A percentile compares a stretch with the other conserved stretches of the same genome.
phyloP scores from a whole-genome alignment of 2,888 invertebrate genomes.

The Micropterix aruncella region DNA sequence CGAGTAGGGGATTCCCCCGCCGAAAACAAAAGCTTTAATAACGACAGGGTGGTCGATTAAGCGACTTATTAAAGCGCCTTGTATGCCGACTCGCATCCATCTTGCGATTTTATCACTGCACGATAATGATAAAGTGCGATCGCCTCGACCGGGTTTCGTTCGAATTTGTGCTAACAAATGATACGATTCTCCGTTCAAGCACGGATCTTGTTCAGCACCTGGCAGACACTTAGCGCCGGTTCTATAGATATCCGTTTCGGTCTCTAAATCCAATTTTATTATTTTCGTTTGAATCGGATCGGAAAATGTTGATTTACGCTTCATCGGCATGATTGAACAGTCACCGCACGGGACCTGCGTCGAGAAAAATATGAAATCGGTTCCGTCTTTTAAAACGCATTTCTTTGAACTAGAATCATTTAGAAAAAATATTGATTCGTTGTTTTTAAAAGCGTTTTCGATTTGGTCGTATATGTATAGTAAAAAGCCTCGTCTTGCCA shows the following conservation, averaged over 20 bases:
- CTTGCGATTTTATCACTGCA: slow-evolving; percentile 90
- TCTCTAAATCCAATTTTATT: slow-evolving; percentile 8
- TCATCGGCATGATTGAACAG: slow-evolving; percentile 62
- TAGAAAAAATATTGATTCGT: slow-evolving; percentile 22
- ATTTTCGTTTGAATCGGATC: slow-evolving; percentile 13
- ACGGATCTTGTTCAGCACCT: slow-evolving; percentile 40
- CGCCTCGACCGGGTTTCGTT: slow-evolving; percentile 85
- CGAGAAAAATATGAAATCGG: slow-evolving; percentile 71
- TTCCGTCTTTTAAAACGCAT: slow-evolving; percentile 36
- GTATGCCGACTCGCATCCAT: slow-evolving; percentile 78
- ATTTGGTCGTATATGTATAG: slow-evolving; percentile 60
- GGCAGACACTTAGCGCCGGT: slow-evolving; percentile 84
- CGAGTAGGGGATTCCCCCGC: slow-evolving; percentile 49
- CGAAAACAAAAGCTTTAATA: slow-evolving; percentile 56
- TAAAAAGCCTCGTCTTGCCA: slow-evolving; percentile 71
- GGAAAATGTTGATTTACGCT: slow-evolving; percentile 10
- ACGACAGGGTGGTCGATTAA: slow-evolving; percentile 53
- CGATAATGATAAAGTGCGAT: slow-evolving; percentile 76
- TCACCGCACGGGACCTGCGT: slow-evolving; percentile 90
- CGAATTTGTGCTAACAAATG: slow-evolving; percentile 60
- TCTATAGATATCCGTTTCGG: slow-evolving; percentile 36
- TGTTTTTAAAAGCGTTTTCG: slow-evolving; percentile 20
- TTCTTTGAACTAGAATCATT: slow-evolving; percentile 18
- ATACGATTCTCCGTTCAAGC: slow-evolving; percentile 39
- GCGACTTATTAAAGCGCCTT: slow-evolving; percentile 64